These are phyloP conservation scores for Drosophila nasuta DNA, from an alignment of 1,140 invertebrate genomes.

Conservation along the genomic window DNA sequence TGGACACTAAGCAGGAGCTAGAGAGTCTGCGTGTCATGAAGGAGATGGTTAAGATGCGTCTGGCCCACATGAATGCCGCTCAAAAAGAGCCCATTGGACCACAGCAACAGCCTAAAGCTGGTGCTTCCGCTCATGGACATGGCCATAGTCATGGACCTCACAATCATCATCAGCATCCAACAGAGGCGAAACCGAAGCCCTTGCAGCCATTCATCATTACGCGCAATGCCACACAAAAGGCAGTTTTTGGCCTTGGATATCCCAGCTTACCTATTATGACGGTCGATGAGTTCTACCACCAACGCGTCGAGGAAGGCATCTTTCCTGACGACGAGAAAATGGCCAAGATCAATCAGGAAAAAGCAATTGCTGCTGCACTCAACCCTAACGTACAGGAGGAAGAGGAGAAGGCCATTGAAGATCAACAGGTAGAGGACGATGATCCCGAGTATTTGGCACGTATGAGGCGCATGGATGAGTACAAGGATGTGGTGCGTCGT, in stretches of 20 bases:
- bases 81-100: background rate
- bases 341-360: conserved; percentile 75
- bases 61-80: conserved; percentile 41
- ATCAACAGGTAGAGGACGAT: conserved; percentile 89
- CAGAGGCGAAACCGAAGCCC: conserved; percentile 84
- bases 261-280: conserved; percentile 96
- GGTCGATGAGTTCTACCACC: conserved; percentile 97
- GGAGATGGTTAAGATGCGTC: conserved; percentile 89
- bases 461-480: conserved; percentile 93
- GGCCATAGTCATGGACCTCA: conserved; percentile 58
- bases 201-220: conserved; percentile 97
- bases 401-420: conserved; percentile 88
- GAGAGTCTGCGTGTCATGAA: conserved; percentile 90
- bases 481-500: conserved; percentile 94
- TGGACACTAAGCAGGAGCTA: conserved; percentile 92
- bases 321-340: conserved; percentile 85
- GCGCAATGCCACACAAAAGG: conserved; percentile 94
- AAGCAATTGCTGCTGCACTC: conserved; percentile 80
- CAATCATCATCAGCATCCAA: conserved; percentile 43
- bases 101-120: background rate
- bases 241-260: conserved; percentile 97
- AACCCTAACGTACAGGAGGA: conserved; percentile 87
- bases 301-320: conserved; percentile 92
- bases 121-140: conserved; percentile 11
- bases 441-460: conserved; percentile 90